Evolutionary conservation across 2,113 vertebrate species (phyloP).

Genomic region (Eleginops maclovinus): DNA sequence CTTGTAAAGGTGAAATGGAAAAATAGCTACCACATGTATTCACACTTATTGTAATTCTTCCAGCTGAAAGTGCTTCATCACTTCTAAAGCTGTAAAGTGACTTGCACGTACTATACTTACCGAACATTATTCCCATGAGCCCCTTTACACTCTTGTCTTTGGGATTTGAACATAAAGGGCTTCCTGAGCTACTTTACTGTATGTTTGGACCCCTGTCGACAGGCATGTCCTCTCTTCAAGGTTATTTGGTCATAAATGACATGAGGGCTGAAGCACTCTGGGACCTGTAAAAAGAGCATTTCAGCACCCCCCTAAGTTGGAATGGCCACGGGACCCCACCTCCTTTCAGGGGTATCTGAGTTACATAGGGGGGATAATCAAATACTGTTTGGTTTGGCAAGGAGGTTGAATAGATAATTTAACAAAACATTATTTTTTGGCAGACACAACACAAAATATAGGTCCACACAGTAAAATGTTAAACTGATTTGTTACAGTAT

Average conservation of each 20-base stretch:
- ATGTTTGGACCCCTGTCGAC: slow-evolving; percentile 34
- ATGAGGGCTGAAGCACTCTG: slow-evolving; percentile 28
- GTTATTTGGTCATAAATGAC: slow-evolving; percentile 49
- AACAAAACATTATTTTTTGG: not conserved
- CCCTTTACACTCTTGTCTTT: slow-evolving; percentile 19
- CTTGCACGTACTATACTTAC: slow-evolving; percentile 1
- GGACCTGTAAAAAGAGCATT: slow-evolving; percentile 41
- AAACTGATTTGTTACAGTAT: not conserved
- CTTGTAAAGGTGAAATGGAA: slow-evolving; percentile 11
- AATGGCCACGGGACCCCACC: slow-evolving; percentile 11
- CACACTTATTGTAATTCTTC: not conserved
- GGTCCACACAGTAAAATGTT: not conserved
- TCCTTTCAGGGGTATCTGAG: slow-evolving; percentile 8
- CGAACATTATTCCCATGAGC: slow-evolving; percentile 13
- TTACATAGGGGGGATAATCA: slow-evolving; percentile 30
- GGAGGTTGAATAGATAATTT: not conserved
- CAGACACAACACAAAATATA: slow-evolving; percentile 25
- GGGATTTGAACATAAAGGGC: slow-evolving; percentile 42
- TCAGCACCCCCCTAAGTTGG: slow-evolving; percentile 16
- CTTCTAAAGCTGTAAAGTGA: slow-evolving; percentile 16
- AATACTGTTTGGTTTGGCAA: slow-evolving; percentile 15
- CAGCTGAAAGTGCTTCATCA: slow-evolving; percentile 10
- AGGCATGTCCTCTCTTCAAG: slow-evolving; percentile 37
- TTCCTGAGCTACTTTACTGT: slow-evolving; percentile 43
- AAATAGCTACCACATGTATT: slow-evolving; percentile 14